phyloP scores from a whole-genome alignment of 2,888 invertebrate genomes.

The Cephus nigrinus region DNA sequence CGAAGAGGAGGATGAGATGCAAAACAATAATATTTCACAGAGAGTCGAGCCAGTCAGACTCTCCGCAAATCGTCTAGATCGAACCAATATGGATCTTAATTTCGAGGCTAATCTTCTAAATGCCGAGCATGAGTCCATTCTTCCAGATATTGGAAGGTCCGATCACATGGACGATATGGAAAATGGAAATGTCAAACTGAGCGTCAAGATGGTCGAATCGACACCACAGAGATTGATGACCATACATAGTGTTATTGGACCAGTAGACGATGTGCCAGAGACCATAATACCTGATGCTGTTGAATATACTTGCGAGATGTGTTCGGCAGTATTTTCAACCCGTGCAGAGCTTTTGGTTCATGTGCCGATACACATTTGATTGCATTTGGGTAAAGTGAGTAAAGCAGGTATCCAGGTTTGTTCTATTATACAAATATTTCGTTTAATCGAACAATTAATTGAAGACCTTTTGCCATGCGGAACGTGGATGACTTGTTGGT shows the following conservation, averaged over 20 bases:
- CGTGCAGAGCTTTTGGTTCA: constrained; percentile 80
- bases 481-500: not conserved
- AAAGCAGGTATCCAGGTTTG: constrained; percentile 11
- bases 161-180: constrained; percentile 35
- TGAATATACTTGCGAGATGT: constrained; percentile 86
- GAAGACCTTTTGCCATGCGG: not conserved
- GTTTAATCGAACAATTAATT: constrained; percentile 6
- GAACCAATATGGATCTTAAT: constrained; percentile 52
- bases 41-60: constrained; percentile 8
- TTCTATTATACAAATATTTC: constrained; percentile 7
- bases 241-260: constrained; percentile 50
- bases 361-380: constrained; percentile 86
- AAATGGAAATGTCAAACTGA: constrained; percentile 50
- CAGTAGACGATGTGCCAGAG: constrained; percentile 66
- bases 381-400: constrained; percentile 34
- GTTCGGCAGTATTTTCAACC: constrained; percentile 79
- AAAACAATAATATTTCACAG: constrained; percentile 36
- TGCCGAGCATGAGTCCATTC: constrained; percentile 48
- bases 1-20: constrained; percentile 18
- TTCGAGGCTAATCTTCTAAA: constrained; percentile 54
- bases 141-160: constrained; percentile 48
- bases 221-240: constrained; percentile 30
- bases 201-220: constrained; percentile 58
- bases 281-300: constrained; percentile 69
- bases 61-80: constrained; percentile 45